A percentile compares a stretch with the other conserved stretches of the same genome.
Conservation (phyloP, 2,888 invertebrate genomes). For the Monopis laevigella region DNA sequence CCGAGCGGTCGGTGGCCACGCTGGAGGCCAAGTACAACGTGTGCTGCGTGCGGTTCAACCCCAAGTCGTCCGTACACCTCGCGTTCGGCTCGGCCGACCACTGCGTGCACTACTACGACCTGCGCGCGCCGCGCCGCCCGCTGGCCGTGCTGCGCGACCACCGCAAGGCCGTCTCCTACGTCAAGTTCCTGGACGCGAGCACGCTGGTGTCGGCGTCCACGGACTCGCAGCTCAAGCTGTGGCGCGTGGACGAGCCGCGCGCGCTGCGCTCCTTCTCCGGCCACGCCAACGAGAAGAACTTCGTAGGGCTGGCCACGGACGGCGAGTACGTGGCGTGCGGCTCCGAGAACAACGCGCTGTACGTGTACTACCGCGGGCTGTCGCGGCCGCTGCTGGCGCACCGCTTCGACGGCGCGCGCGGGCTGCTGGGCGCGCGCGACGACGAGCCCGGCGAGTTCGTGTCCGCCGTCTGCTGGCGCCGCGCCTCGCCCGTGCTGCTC, state of each 20-base stretch:
- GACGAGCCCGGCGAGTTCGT: constrained; percentile 93
- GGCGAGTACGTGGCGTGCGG: constrained; percentile 94
- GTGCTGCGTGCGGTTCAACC: constrained; percentile 85
- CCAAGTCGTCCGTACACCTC: constrained; percentile 80
- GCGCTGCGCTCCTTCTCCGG: constrained; percentile 89
- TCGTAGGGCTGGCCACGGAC: constrained; percentile 92
- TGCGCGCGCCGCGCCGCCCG: constrained; percentile 83
- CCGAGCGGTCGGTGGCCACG: constrained; percentile 86
- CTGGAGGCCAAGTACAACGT: constrained; percentile 95
- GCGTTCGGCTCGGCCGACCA: constrained; percentile 98
- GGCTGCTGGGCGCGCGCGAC: constrained; percentile 81
- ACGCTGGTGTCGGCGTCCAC: constrained; percentile 94
- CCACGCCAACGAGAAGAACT: constrained; percentile 95
- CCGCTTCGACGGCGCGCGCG: constrained; percentile 85
- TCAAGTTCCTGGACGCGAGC: constrained; percentile 85
- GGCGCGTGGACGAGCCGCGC: constrained; percentile 83
- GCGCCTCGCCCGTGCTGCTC: constrained; percentile 80
- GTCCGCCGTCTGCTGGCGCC: constrained; percentile 94
- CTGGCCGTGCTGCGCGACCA: constrained; percentile 88
- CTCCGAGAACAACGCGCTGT: constrained; percentile 93
- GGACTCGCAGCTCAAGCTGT: constrained; percentile 89
- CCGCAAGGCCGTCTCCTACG: constrained; percentile 93
- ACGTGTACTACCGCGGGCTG: constrained; percentile 90
- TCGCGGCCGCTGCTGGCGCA: constrained; percentile 87
- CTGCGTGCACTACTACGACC: constrained; percentile 95